These are phyloP conservation scores for Platerodrilus igneus DNA, from an alignment of 2,888 invertebrate genomes.

Conservation along the genomic window DNA sequence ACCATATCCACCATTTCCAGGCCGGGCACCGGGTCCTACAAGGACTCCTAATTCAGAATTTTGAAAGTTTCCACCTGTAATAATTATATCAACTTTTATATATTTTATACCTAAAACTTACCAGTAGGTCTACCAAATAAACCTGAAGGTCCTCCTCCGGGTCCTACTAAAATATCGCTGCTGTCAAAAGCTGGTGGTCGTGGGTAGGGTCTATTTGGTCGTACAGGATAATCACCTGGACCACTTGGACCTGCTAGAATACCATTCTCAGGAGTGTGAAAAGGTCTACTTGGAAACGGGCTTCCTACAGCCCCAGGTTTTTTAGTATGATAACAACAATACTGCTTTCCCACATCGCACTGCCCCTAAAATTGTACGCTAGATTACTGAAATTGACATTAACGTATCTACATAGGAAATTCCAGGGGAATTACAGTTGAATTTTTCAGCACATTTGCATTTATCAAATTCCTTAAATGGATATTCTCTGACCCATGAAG, in stretches of 20 bases:
- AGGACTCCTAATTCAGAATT: conserved; percentile 36
- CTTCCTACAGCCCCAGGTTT: conserved; percentile 32
- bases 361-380: conserved; percentile 51
- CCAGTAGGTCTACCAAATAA: conserved; percentile 44
- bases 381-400: no score
- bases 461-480: conserved; percentile 43
- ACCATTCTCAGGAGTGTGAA: conserved; percentile 43
- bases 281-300: conserved; percentile 39
- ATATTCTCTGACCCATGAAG: conserved; percentile 45
- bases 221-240: conserved; percentile 33
- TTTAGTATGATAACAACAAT: conserved; percentile 58
- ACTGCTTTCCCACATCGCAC: conserved; percentile 59
- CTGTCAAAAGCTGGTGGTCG: conserved; percentile 21
- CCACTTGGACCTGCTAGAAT: conserved; percentile 50
- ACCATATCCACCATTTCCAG: conserved; percentile 28
- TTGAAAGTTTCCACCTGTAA: no score
- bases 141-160: conserved; percentile 54
- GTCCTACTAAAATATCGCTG: conserved; percentile 45
- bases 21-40: conserved; percentile 37
- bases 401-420: no score
- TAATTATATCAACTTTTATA: no score
- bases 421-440: conserved; percentile 53
- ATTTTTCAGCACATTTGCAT: conserved; percentile 54
- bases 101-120: no score
- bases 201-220: conserved; percentile 23